Base-by-base conservation (phyloP, 2,888 invertebrate genomes). In the Saturnia pavonia region DNA sequence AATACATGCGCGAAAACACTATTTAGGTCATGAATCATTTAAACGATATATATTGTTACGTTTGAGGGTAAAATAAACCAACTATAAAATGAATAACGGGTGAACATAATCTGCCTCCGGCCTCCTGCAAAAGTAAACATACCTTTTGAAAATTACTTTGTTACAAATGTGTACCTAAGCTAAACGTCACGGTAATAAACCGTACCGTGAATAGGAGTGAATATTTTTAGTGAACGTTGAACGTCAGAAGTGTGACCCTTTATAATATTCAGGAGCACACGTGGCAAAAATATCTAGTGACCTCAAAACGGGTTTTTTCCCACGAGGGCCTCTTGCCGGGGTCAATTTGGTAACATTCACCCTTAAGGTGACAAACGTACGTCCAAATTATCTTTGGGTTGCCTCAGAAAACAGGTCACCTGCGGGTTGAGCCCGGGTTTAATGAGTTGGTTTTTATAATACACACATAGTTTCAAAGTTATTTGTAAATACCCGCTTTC, bases 351-450 rank as follows among this genome's bases (percentile, higher is more conserved):
- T 81, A 85, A 85, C 86, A 87, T 82, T 85, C 85, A 86, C 88
- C 88, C 85, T 85, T 83, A 85, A 85, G 81, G 83, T 81, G 80
- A 77, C 80, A 77, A 80, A 82, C 82, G 78, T 78, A n/a, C 78
- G 84, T 86, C 83, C 85, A 87, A 89, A 90, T 89, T 88, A 88
- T 88, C 86, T 88, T 83, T 80, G 85, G 86, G 86, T 88, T 85
- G 85, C 85, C 83, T 85, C 80, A 78, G 81, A 82, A 84, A 86
- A 81, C 84, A 87, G 89, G 88, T 88, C 89, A 85, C 84, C 78
- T 78, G 79, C 78, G 82, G 84, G 83, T 84, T 86, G 83, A 88
- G 82, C 82, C 80, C 80, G 79, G 81, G 82, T 86, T 34, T 89
- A 90, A 90, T 88, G 84, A 84, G 79, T 80, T 80, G 75, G 75